Evolutionary conservation across 2,797 vertebrate genomes (phyloP), one percentile per base, ranked within the genome.

Genomic region (Crypturellus tataupa): DNA sequence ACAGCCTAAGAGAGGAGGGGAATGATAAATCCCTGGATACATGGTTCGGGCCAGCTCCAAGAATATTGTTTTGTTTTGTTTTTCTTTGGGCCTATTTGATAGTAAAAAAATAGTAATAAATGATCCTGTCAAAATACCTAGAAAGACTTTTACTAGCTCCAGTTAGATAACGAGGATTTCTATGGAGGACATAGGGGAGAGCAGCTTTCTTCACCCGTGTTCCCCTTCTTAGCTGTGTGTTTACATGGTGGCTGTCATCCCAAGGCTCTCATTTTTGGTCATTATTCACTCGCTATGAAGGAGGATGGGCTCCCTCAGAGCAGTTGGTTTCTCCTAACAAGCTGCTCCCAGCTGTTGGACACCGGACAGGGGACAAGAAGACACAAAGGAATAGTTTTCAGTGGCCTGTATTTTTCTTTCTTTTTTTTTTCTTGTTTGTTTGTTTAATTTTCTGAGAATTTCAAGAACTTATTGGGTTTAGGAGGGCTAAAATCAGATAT

Each of bases 261-360:
- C 10, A 53, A 20, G 20, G 10, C 42, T 69, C 7, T 0, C 44
- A 9, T 24, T 89, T 89, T 78, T 21, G 18, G 10, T 31, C 73
- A 2, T 31, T 87, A 12, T 12, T 83, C 47, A 16, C 40, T 23
- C 23, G 59, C 33, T 40, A 15, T 0, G 1, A 75, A 58, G 25
- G 15, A 71, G 37, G 40, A 67, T 17, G 44, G 16, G 20, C 42
- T 90, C 68, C 64, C 9, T 27, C 18, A 70, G 21, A 42, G 1
- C 49, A 44, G 5, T 2, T 56, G 12, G 6, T 58, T 35, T 73
- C 63, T 73, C 37, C 42, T 56, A 63, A 69, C 46, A 93, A 93
- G 83, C 64, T 71, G 47, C 29, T 82, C 25, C 78, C 64, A 91
- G 68, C 56, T 95, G 83, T 75, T 87, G 19, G 15, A 40, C 8